These are phyloP conservation scores for Thelaira solivaga DNA, from an alignment of 2,888 invertebrate genomes.

Conservation along the genomic window DNA sequence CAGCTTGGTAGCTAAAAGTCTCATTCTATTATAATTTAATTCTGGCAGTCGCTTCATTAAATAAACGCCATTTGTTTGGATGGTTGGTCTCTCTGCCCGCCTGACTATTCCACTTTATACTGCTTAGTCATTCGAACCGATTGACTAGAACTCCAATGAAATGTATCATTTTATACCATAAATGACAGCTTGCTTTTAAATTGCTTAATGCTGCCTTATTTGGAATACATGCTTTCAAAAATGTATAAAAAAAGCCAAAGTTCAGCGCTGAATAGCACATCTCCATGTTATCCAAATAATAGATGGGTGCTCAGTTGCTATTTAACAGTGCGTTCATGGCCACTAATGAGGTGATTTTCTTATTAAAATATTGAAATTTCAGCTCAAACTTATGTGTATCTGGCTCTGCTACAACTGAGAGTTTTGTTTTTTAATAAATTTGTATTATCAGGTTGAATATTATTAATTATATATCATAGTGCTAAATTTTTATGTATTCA, in stretches of 20 bases:
- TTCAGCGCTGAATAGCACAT: constrained; percentile 21
- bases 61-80: not conserved
- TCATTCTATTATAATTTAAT: constrained; percentile 22
- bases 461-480: too few species aligned
- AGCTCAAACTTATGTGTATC: too few species aligned
- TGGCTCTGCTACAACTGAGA: too few species aligned
- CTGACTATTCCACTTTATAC: not conserved
- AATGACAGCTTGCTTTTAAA: constrained; percentile 45
- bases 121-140: constrained; percentile 45
- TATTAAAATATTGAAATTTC: not conserved
- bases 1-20: constrained; percentile 15
- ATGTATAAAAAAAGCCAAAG: constrained; percentile 18
- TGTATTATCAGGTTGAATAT: too few species aligned
- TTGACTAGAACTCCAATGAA: too few species aligned
- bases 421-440: not conserved
- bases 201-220: constrained; percentile 35
- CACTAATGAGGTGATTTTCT: not conserved
- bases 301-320: not conserved
- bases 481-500: too few species aligned
- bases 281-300: not conserved
- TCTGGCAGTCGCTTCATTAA: constrained; percentile 24
- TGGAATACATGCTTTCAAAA: constrained; percentile 55
- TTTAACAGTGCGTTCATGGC: not conserved
- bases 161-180: too few species aligned
- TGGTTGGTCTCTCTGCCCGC: too few species aligned